Conservation (phyloP, 2,113 vertebrate genomes). For the Seriola quinqueradiata region DNA sequence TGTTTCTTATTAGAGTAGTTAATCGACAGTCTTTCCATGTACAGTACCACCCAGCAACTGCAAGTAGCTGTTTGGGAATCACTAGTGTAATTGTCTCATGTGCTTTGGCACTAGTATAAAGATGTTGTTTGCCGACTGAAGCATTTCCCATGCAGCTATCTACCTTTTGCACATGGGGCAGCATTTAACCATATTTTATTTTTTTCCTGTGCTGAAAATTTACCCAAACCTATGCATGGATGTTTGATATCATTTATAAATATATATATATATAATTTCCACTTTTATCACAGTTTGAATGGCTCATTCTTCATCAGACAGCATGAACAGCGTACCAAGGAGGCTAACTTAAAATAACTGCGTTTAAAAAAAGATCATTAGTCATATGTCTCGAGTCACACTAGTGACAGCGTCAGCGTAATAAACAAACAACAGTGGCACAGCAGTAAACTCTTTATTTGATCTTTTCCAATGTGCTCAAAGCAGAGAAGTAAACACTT, state of each 20-base stretch:
- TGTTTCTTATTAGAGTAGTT: too few relatives aligned
- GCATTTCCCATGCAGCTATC: not conserved
- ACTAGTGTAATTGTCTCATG: not conserved
- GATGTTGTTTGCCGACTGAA: not conserved
- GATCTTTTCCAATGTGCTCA: slow-evolving; percentile 72
- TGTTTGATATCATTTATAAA: not conserved
- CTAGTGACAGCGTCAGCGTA: not conserved
- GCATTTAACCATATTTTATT: not conserved
- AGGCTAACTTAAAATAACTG: not conserved
- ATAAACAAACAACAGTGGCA: slow-evolving; percentile 16
- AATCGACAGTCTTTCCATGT: too few relatives aligned
- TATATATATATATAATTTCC: not conserved
- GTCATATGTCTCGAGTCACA: slow-evolving; percentile 17
- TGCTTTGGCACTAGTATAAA: not conserved
- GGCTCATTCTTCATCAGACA: not conserved
- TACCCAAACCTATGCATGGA: not conserved
- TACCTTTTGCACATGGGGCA: not conserved
- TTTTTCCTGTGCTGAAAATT: not conserved
- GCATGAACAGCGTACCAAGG: not conserved
- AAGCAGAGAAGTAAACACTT: slow-evolving; percentile 75
- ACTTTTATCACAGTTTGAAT: not conserved
- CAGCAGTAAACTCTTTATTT: slow-evolving; percentile 73
- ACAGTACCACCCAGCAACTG: not conserved
- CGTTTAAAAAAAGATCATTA: not conserved
- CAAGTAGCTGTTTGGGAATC: not conserved